These are phyloP conservation scores for Ruditapes philippinarum DNA, from an alignment of 1,140 invertebrate species.

Conservation along the genomic window DNA sequence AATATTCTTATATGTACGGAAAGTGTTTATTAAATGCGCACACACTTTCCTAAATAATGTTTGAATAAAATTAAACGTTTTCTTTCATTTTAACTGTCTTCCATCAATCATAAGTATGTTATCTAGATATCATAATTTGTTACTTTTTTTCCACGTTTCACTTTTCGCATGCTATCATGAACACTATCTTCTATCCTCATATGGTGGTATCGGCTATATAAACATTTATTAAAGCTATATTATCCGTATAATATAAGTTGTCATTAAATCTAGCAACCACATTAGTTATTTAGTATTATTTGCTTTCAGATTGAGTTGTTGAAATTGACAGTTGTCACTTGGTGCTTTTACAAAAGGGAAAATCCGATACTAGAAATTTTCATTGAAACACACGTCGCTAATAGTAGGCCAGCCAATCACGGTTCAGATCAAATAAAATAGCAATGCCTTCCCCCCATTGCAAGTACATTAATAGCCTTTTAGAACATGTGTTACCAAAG, in stretches of 20 bases:
- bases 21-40: too few relatives aligned
- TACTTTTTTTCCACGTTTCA: not conserved
- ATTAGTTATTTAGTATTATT: slow-evolving; percentile 48
- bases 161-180: not conserved
- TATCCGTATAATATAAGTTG: slow-evolving; percentile 57
- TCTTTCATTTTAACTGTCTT: not conserved
- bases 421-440: not conserved
- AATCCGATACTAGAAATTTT: slow-evolving; percentile 53
- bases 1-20: too few relatives aligned
- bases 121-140: not conserved
- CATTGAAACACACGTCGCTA: slow-evolving; percentile 20
- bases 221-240: slow-evolving; percentile 38
- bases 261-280: slow-evolving; percentile 49
- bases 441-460: slow-evolving; percentile 13
- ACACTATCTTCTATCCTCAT: not conserved
- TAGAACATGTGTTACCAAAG: slow-evolving; percentile 13
- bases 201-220: slow-evolving; percentile 45
- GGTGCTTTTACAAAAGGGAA: slow-evolving; percentile 25
- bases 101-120: not conserved
- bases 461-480: not conserved
- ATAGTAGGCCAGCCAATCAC: slow-evolving; percentile 52
- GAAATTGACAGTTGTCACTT: slow-evolving; percentile 64
- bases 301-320: slow-evolving; percentile 36
- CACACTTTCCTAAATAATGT: not conserved
- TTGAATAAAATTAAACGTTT: not conserved